Evolutionary conservation across 2,797 vertebrate species (phyloP).

Genomic region (Gila robusta): DNA sequence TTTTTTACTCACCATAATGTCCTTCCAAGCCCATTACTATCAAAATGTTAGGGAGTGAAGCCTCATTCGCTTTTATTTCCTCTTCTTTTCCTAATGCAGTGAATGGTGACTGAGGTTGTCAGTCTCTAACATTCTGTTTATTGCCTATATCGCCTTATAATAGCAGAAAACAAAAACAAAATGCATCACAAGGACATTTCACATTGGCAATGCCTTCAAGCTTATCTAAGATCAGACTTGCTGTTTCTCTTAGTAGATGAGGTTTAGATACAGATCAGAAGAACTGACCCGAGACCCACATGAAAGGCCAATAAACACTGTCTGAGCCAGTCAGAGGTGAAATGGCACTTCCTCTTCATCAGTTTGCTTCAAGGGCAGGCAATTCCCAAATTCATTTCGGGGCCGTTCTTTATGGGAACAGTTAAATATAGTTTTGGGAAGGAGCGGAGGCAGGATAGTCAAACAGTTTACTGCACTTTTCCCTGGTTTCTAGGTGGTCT

Average conservation of each 20-base stretch:
- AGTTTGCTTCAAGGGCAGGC: slow-evolving; percentile 45
- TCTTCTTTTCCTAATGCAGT: background rate
- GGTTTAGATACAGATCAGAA: slow-evolving; percentile 17
- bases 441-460: slow-evolving; percentile 59
- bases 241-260: slow-evolving; percentile 29
- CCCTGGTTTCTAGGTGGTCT: slow-evolving; percentile 66
- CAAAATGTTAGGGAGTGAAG: background rate
- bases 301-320: slow-evolving; percentile 68
- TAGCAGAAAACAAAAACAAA: slow-evolving; percentile 1
- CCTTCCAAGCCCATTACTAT: background rate
- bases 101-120: background rate
- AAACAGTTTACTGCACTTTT: slow-evolving; percentile 63
- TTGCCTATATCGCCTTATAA: background rate
- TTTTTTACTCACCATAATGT: background rate
- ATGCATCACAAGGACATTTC: slow-evolving; percentile 8
- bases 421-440: slow-evolving; percentile 66
- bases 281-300: slow-evolving; percentile 68
- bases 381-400: slow-evolving; percentile 60
- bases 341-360: slow-evolving; percentile 55
- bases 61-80: background rate
- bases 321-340: slow-evolving; percentile 50
- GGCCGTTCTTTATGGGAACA: slow-evolving; percentile 60
- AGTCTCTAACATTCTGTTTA: background rate
- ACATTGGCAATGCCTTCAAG: slow-evolving; percentile 15
- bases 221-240: slow-evolving; percentile 39